Conservation (phyloP, 2,888 invertebrate species). For the Allolobophora icterica region DNA sequence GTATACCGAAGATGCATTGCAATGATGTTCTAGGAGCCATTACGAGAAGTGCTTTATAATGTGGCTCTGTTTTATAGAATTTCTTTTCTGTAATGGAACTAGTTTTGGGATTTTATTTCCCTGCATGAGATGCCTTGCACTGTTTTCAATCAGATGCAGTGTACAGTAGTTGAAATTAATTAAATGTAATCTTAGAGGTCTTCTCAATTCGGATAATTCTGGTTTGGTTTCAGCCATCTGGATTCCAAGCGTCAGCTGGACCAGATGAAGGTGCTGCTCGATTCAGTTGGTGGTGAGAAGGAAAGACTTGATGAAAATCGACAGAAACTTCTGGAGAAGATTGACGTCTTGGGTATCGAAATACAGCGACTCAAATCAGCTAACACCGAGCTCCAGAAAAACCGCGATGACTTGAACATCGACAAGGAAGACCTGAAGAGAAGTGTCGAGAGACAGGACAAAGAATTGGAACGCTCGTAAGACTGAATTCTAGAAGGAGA, state of each 20-base stretch:
- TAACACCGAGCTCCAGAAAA: conserved; percentile 75
- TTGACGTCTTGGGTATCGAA: conserved; percentile 56
- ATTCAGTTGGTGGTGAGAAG: conserved; percentile 60
- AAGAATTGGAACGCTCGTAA: conserved; percentile 59
- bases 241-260: conserved; percentile 55
- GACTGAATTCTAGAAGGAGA: background rate
- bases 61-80: no score
- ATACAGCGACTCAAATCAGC: conserved; percentile 53
- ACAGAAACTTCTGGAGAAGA: conserved; percentile 62
- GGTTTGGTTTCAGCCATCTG: conserved; percentile 31
- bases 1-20: no score
- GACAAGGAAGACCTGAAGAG: conserved; percentile 83
- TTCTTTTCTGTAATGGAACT: no score
- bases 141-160: no score
- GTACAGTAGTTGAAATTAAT: no score
- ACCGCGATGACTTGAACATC: conserved; percentile 77
- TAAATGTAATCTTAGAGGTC: no score
- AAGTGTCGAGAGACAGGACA: conserved; percentile 65
- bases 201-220: background rate
- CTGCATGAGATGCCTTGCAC: background rate
- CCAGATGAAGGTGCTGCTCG: conserved; percentile 60
- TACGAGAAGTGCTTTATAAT: no score
- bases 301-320: conserved; percentile 63
- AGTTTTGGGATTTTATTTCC: no score
- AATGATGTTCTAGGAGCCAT: no score